Percentiles rank a stretch among this genome's conserved stretches.
Evolutionary conservation across 2,113 vertebrate genomes (phyloP).

Genomic region (Zosterops hypoxanthus): DNA sequence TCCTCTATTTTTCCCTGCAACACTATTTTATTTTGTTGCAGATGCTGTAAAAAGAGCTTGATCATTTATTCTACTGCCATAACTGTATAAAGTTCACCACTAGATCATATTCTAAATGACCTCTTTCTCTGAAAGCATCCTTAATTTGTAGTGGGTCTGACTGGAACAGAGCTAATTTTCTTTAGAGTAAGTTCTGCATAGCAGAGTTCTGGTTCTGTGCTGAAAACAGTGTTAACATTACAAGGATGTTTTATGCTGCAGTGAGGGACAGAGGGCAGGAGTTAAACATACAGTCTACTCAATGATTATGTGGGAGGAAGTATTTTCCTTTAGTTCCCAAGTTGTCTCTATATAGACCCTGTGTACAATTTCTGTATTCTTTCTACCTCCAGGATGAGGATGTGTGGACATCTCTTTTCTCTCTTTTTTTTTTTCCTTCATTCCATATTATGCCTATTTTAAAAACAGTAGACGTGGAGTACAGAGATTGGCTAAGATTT

Average conservation of each 20-base stretch:
- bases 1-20: not conserved
- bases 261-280: not conserved
- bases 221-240: not conserved
- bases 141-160: not conserved
- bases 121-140: not conserved
- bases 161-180: not conserved
- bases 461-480: not conserved
- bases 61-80: not conserved
- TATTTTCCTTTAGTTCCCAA: not conserved
- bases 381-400: not conserved
- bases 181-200: not conserved
- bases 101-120: not conserved
- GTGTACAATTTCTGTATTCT: not conserved
- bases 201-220: not conserved
- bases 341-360: accelerated
- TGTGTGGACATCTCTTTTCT: not conserved
- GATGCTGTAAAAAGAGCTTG: not conserved
- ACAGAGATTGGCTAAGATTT: not conserved
- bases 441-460: not conserved
- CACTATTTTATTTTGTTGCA: not conserved
- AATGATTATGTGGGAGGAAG: not conserved
- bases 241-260: not conserved
- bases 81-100: not conserved
- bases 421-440: not conserved
- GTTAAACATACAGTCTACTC: not conserved